Percentiles rank a stretch among this genome's conserved stretches.
Evolutionary conservation across 2,113 vertebrate species (phyloP).

Genomic region (Sebastes schlegelii): DNA sequence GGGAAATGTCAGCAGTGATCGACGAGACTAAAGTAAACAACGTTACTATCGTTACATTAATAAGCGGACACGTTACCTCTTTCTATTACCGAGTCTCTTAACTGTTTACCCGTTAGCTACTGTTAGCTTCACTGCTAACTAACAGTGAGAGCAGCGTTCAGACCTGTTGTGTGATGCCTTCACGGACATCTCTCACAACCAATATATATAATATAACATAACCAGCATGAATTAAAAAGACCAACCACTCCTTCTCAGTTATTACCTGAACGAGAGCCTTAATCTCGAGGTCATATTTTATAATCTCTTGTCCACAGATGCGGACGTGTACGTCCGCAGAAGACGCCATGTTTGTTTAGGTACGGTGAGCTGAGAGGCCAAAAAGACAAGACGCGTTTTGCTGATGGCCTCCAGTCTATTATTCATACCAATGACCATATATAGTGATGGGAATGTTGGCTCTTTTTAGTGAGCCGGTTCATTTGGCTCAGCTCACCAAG

Average conservation of each 20-base stretch:
- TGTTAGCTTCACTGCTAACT: slow-evolving; percentile 12
- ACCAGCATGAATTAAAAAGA: background rate
- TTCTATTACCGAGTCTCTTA: background rate
- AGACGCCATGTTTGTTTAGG: slow-evolving; percentile 87
- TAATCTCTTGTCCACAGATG: slow-evolving; percentile 92
- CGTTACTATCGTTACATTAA: too few relatives aligned
- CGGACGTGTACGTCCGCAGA: slow-evolving; percentile 84
- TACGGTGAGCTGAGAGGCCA: slow-evolving; percentile 72
- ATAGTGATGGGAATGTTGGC: too few relatives aligned
- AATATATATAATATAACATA: background rate
- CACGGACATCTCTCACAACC: background rate
- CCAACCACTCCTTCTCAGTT: accelerated
- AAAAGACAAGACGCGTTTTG: background rate
- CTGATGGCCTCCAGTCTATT: background rate
- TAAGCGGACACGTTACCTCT: too few relatives aligned
- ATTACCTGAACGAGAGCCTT: slow-evolving; percentile 93
- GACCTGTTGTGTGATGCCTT: background rate
- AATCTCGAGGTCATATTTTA: slow-evolving; percentile 93
- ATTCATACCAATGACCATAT: too few relatives aligned
- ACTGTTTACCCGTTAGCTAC: background rate
- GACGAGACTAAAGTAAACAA: too few relatives aligned
- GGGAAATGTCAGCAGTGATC: too few relatives aligned
- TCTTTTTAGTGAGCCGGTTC: too few relatives aligned
- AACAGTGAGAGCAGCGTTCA: slow-evolving; percentile 7
- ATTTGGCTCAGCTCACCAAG: too few relatives aligned